Conservation (phyloP, 2,113 vertebrate genomes). For the Podilymbus podiceps region DNA sequence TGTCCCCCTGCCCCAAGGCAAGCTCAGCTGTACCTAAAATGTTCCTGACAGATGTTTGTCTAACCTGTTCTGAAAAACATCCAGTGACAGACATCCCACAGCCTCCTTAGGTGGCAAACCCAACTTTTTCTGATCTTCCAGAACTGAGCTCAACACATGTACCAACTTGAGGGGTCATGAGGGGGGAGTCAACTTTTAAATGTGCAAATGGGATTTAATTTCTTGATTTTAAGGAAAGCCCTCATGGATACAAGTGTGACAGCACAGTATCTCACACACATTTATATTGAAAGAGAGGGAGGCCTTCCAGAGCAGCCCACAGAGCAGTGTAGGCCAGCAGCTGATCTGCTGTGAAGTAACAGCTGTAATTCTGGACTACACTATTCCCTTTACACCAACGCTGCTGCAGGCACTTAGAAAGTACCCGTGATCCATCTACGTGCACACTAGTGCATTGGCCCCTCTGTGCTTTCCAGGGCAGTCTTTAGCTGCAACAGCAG, state of each 20-base stretch:
- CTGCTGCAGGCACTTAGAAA: not conserved
- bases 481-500: not conserved
- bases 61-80: not conserved
- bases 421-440: not conserved
- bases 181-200: not conserved
- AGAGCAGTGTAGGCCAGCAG: not conserved
- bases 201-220: not conserved
- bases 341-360: not conserved
- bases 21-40: not conserved
- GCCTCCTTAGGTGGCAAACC: not conserved
- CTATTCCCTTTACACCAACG: not conserved
- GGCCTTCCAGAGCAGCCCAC: not conserved
- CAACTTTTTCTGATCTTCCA: not conserved
- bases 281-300: not conserved
- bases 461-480: not conserved
- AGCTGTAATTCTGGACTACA: not conserved
- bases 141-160: not conserved
- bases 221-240: not conserved
- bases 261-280: not conserved
- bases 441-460: not conserved
- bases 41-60: slow-evolving; percentile 11
- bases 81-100: not conserved
- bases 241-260: not conserved
- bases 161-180: not conserved
- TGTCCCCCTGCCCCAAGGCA: not conserved